phyloP scores from a whole-genome alignment of 2,113 vertebrate species.

The Paramormyrops kingsleyae region DNA sequence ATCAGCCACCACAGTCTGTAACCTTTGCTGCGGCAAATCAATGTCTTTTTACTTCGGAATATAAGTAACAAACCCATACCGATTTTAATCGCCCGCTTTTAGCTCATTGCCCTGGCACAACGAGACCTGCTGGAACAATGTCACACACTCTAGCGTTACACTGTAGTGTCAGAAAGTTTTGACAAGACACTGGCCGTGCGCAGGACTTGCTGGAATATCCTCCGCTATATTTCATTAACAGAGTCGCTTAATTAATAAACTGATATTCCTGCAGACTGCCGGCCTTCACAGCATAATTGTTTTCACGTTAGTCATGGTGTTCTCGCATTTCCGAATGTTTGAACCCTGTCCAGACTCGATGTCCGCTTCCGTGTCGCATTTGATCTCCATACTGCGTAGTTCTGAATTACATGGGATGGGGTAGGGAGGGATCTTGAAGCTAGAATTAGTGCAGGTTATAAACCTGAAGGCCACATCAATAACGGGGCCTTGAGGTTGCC shows the following conservation, averaged over 20 bases:
- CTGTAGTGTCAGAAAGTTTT: not conserved
- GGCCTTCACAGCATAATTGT: constrained; percentile 26
- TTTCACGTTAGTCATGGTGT: constrained; percentile 31
- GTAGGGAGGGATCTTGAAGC: not conserved
- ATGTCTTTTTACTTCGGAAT: not conserved
- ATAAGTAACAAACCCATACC: not conserved
- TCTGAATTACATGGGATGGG: not conserved
- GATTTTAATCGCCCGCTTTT: not conserved
- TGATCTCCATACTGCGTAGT: not conserved
- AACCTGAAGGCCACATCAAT: not conserved
- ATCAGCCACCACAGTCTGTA: not conserved
- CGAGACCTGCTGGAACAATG: not conserved
- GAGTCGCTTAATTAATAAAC: constrained; percentile 32
- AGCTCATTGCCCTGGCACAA: not conserved
- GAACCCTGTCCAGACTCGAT: constrained; percentile 14
- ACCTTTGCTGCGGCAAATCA: not conserved
- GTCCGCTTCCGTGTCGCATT: not conserved
- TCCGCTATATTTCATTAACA: not conserved
- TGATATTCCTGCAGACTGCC: constrained; percentile 19
- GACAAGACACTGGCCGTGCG: not conserved
- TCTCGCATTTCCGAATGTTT: constrained; percentile 17
- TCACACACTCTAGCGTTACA: not conserved
- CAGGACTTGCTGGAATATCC: not conserved
- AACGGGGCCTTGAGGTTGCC: not conserved
- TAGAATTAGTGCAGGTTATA: not conserved